A percentile compares a stretch with the other conserved stretches of the same genome.
phyloP scores from a whole-genome alignment of 1,140 invertebrate species.

The Atta cephalotes region DNA sequence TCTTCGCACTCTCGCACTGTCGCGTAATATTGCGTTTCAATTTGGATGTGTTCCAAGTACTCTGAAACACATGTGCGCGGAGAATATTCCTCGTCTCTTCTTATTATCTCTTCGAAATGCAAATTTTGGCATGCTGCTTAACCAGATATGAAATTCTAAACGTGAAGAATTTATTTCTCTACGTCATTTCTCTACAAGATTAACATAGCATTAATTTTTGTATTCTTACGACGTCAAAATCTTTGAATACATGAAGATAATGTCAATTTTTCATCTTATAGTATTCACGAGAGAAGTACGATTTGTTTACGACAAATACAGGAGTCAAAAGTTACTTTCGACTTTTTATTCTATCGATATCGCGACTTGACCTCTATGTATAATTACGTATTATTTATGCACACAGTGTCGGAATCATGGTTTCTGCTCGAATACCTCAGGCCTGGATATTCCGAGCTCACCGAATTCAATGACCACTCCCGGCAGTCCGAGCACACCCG shows the following conservation, averaged over 20 bases:
- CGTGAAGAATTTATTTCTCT: background rate
- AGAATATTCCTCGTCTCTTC: conserved; percentile 53
- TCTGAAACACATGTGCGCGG: conserved; percentile 46
- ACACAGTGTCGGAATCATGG: conserved; percentile 74
- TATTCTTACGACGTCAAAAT: background rate
- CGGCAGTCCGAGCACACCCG: conserved; percentile 86
- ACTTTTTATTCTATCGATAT: background rate
- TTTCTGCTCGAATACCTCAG: conserved; percentile 71
- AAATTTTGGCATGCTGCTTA: background rate
- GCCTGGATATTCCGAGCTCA: conserved; percentile 80
- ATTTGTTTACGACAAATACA: background rate
- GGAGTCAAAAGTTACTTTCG: background rate
- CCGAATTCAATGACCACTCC: conserved; percentile 84
- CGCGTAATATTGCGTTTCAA: conserved; percentile 69
- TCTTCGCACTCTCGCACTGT: conserved; percentile 52
- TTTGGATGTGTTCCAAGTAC: conserved; percentile 78
- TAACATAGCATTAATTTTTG: background rate
- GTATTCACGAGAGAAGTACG: background rate
- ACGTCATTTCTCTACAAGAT: background rate
- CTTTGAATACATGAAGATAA: background rate
- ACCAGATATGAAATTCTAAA: background rate
- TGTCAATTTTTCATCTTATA: conserved; percentile 21
- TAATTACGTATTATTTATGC: conserved; percentile 30
- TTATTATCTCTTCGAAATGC: conserved; percentile 7
- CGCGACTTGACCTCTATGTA: background rate